Evolutionary conservation across 2,113 vertebrate genomes (phyloP).

Genomic region (Atherinomorus stipes): DNA sequence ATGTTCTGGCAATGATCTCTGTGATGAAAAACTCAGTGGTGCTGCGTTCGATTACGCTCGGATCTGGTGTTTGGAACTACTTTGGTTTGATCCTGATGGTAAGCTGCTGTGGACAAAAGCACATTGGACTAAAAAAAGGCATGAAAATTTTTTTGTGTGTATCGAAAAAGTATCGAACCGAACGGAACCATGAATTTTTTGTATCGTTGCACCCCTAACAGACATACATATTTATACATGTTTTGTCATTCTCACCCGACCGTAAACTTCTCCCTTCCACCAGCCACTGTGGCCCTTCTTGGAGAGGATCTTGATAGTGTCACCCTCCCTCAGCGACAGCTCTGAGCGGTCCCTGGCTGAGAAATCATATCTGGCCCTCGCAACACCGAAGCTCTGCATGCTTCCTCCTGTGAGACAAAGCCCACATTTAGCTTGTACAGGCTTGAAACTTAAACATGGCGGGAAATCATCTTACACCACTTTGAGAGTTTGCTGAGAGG

Average conservation of each 20-base stretch:
- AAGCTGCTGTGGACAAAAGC: too few relatives aligned
- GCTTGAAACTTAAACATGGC: neutral
- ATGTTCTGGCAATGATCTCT: too few relatives aligned
- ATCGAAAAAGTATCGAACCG: too few relatives aligned
- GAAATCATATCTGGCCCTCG: conserved; percentile 92
- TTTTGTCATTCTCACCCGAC: conserved; percentile 82
- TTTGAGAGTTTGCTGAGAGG: neutral
- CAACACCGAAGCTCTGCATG: conserved; percentile 83
- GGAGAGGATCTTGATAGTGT: conserved; percentile 91
- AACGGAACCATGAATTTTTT: too few relatives aligned
- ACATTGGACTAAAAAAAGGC: too few relatives aligned
- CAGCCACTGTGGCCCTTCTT: conserved; percentile 92
- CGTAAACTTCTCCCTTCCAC: conserved; percentile 96
- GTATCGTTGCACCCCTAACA: too few relatives aligned
- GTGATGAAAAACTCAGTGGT: too few relatives aligned
- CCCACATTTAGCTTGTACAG: neutral
- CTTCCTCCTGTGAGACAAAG: conserved; percentile 77
- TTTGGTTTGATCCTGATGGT: too few relatives aligned
- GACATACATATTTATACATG: too few relatives aligned
- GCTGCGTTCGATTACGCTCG: too few relatives aligned
- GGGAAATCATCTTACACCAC: neutral
- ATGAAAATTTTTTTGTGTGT: too few relatives aligned
- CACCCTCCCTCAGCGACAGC: conserved; percentile 89
- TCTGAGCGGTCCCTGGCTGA: conserved; percentile 91
- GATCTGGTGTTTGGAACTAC: too few relatives aligned